phyloP scores from a whole-genome alignment of 2,888 invertebrate genomes.

The Lasioglossum pauxillum region DNA sequence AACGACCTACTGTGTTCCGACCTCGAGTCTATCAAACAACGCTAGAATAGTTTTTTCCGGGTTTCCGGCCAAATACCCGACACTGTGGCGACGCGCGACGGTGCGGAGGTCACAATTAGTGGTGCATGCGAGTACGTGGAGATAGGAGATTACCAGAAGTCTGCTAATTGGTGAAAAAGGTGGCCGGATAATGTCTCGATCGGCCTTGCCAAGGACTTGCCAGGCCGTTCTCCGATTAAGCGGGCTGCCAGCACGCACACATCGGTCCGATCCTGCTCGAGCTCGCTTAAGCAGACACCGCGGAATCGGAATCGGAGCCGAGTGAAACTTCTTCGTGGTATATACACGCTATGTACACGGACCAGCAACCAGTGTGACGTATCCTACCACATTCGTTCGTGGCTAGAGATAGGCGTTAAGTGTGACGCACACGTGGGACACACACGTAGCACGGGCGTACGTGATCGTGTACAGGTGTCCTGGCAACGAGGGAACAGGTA shows the following conservation, averaged over 20 bases:
- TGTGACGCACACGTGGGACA: slow-evolving; percentile 50
- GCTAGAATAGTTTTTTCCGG: no score
- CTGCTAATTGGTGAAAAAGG: slow-evolving; percentile 69
- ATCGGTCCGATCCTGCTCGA: background rate
- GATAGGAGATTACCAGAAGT: slow-evolving; percentile 59
- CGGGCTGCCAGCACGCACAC: slow-evolving; percentile 27
- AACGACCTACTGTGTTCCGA: no score
- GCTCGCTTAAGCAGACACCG: background rate
- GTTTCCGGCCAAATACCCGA: no score
- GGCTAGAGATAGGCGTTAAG: slow-evolving; percentile 57
- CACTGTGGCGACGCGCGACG: background rate
- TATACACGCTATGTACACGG: background rate
- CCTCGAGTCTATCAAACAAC: no score
- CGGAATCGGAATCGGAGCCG: slow-evolving; percentile 25
- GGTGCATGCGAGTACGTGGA: slow-evolving; percentile 38
- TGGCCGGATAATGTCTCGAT: slow-evolving; percentile 60
- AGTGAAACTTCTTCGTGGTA: slow-evolving; percentile 59
- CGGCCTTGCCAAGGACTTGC: slow-evolving; percentile 80
- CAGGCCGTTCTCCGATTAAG: slow-evolving; percentile 67
- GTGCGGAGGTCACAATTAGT: no score
- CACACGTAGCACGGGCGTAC: slow-evolving; percentile 32
- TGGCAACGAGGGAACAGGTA: slow-evolving; percentile 29
- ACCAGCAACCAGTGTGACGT: slow-evolving; percentile 17
- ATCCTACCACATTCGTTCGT: slow-evolving; percentile 43
- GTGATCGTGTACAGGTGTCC: slow-evolving; percentile 51